These are phyloP conservation scores for Latheticus oryzae DNA, from an alignment of 2,888 invertebrate genomes.

Conservation along the genomic window DNA sequence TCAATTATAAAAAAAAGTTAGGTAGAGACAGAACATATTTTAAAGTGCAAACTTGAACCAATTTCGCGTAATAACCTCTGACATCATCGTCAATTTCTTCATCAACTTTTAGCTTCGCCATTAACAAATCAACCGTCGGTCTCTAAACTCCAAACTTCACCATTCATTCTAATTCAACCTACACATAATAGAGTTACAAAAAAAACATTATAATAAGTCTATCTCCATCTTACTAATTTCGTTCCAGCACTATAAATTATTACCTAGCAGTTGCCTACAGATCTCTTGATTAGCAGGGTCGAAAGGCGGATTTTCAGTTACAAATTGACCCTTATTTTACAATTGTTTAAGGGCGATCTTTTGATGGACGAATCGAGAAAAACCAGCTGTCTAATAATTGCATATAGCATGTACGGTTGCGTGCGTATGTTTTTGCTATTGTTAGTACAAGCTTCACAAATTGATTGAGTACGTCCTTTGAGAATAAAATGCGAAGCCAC, in stretches of 20 bases:
- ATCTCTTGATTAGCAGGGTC: constrained; percentile 51
- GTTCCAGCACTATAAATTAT: constrained; percentile 49
- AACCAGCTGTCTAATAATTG: constrained; percentile 41
- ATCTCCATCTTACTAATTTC: constrained; percentile 43
- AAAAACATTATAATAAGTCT: constrained; percentile 42
- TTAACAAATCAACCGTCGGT: background rate
- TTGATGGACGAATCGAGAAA: constrained; percentile 11
- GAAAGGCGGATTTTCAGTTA: constrained; percentile 29
- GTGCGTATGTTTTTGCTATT: constrained; percentile 48
- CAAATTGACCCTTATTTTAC: constrained; percentile 17
- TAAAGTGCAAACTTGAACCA: no score
- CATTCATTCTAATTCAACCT: constrained; percentile 22
- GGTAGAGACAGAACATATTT: no score
- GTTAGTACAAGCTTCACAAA: constrained; percentile 51
- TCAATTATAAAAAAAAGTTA: constrained; percentile 13
- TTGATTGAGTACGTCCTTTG: constrained; percentile 54
- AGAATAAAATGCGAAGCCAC: constrained; percentile 52
- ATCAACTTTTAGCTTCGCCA: constrained; percentile 5
- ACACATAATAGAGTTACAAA: constrained; percentile 40
- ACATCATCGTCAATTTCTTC: constrained; percentile 36
- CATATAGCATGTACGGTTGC: constrained; percentile 21
- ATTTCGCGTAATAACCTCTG: constrained; percentile 18
- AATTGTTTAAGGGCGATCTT: constrained; percentile 12
- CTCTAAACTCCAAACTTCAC: no score
- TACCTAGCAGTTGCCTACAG: constrained; percentile 45